Evolutionary conservation across 2,113 vertebrate genomes (phyloP), one percentile per base, ranked within the genome.

Genomic region (Myotis lucifugus): DNA sequence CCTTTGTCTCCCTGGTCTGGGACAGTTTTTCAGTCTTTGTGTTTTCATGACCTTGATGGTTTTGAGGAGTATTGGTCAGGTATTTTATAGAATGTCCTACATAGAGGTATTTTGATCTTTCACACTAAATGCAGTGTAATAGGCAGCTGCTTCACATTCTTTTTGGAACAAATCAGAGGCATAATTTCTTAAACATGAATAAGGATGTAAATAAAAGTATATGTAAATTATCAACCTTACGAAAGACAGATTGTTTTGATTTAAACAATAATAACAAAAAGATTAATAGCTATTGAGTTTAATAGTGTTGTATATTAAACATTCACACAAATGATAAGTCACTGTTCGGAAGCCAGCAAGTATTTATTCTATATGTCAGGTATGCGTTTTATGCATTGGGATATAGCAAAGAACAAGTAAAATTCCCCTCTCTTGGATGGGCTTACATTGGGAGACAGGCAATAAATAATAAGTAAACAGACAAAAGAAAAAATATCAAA

Each of bases 21-120:
- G 74, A 29, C 18, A 59, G 19, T 11, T 64, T 85, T 95, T 73
- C 9, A 50, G 64, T 74, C n/a, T 72, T 79, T 42, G 27, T 78
- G 9, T 78, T 94, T 66, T 81, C 23, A 61, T 69, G 87, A 59
- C 37, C 21, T n/a, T 76, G 52, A 90, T 66, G 76, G 21, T 85
- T 85, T 87, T 81, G 88, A 48, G 54, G 14, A 64, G 1, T 76
- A 34, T 17, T 56, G 17, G 23, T 79, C 46, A 64, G 8, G 42
- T 56, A 32, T 87, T 85, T 92, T 74, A 37, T 90, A 76, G 34
- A 76, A 23, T 84, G 59, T 50, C 27, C 23, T 54, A 4, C 48
- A 37, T 70, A 83, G 74, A 88, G 54, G 13, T 72, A 21, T 69
- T 92, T 74, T 92, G 34, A 79, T 88, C 77, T 76, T 85, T 59